Base-by-base conservation (phyloP, 2,888 invertebrate species). In the Ferdinandea cuprea region DNA sequence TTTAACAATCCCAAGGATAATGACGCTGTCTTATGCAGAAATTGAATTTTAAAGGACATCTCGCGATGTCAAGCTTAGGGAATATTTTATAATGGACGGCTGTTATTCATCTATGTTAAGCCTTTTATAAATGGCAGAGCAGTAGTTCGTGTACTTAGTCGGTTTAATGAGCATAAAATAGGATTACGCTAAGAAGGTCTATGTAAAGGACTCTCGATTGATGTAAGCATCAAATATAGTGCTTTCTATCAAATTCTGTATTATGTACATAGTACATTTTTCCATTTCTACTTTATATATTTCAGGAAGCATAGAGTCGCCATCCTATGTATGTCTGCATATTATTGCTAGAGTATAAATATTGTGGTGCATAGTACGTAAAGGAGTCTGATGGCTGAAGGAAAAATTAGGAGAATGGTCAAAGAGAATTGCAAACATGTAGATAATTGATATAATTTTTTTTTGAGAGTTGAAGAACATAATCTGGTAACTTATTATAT, bases 141-240 rank as follows among this genome's bases (percentile, higher is more conserved):
- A 65, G 46, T 63, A 74, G 80, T 80, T 69, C 44, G 21, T 69
- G 56, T 68, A 50, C 21, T 58, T 63, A 68, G 74, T 32, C 28
- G 63, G 58, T 80, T 69, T 80, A 74, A 80, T 69, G 74, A 80
- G 74, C 48, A 65, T 73, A 44, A 74, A 73, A 80, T 61, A 58
- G 74, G 80, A 80, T 74, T 80, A 80, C 54, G 11, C 13, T 28
- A 15, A 63, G 68, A 44, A 48, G 19, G 11, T 68, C 48, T 17
- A 9, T 40, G 25, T 37, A 35, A 54, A 17, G 44, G 63, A 21
- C 2, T 7, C 13, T 25, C 11, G 35, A 48, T 48, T 35, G 35
- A 63, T 48, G 63, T 6, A 15, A 3, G 3, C 4, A 32, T 46
- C 3, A 9, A 32, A 32, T 32, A n/a, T 2, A 21, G 11, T 1